Evolutionary conservation across 2,113 vertebrate species (phyloP), one percentile per base, ranked within the genome.

Genomic region (Agelaius phoeniceus): DNA sequence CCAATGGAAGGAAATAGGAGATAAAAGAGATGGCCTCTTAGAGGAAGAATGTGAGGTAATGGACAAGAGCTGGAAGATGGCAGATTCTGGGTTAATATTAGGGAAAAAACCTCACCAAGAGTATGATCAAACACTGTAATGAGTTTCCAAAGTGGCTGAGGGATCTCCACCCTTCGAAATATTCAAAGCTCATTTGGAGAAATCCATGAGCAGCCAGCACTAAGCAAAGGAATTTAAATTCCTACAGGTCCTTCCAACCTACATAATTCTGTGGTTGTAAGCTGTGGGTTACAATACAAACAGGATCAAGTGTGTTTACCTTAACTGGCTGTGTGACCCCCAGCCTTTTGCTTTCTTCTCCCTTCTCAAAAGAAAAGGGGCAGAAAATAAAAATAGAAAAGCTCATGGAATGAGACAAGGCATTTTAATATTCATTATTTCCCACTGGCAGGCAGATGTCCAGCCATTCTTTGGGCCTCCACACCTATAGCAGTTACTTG

Each of bases 111-210:
- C 7, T 75, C 15, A 15, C 12, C 8, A 21, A 14, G 11, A 71
- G 4, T 31, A 7, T 59, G 33, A 16, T 39, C 26, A 87, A 63
- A 71, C 17, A 51, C 7, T n/a, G 10, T 11, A 89, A 65, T 4
- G 7, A 33, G 8, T 63, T 84, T 78, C 52, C 52, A 43, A 30
- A 67, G 13, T 72, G 9, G 7, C 0, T 91, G 41, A 72, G 39
- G 15, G 23, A 26, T 65, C 33, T 63, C 13, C 31, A 37, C 23
- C 10, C 49, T 49, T 71, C 0, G 0, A 63, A 31, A 43, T 33
- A 28, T 15, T 63, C 0, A 0, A 71, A 84, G 16, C 3, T 71
- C 13, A 22, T 31, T 16, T 63, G 49, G 15, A 90, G n/a, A 57
- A 63, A 43, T 57, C 26, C 35, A 43, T 28, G 48, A 63, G 18